Evolutionary conservation across 2,797 vertebrate genomes (phyloP).

Genomic region (Cyclopterus lumpus): DNA sequence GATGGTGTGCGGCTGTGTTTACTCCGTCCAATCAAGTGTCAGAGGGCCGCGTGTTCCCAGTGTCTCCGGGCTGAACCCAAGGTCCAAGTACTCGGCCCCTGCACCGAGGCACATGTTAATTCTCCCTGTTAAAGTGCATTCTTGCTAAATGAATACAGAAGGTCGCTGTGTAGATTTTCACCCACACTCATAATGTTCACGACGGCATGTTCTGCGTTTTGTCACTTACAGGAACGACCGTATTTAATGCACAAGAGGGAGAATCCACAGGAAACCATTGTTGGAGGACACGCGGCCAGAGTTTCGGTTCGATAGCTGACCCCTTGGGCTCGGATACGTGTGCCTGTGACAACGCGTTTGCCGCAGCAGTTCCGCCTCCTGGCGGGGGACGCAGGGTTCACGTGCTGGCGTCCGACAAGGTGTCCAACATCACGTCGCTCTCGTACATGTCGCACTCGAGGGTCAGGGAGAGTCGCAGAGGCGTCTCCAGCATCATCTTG

Average conservation of each 20-base stretch:
- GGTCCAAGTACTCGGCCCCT: slow-evolving; percentile 24
- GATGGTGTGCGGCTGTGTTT: slow-evolving; percentile 51
- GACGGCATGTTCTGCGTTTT: slow-evolving; percentile 32
- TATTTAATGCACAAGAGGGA: slow-evolving; percentile 54
- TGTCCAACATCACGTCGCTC: slow-evolving; percentile 98
- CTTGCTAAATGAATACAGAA: slow-evolving; percentile 41
- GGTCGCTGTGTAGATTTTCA: slow-evolving; percentile 40
- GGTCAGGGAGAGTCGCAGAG: slow-evolving; percentile 88
- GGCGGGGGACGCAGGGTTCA: slow-evolving; percentile 75
- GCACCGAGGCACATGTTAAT: slow-evolving; percentile 55
- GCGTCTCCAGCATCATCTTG: slow-evolving; percentile 88
- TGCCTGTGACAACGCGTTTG: slow-evolving; percentile 42
- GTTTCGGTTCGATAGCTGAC: slow-evolving; percentile 44
- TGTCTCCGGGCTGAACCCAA: slow-evolving; percentile 45
- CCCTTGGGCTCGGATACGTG: slow-evolving; percentile 45
- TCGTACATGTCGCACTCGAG: slow-evolving; percentile 99
- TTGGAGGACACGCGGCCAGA: slow-evolving; percentile 48
- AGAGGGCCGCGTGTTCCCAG: slow-evolving; percentile 48
- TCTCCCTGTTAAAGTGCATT: slow-evolving; percentile 68
- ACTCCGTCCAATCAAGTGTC: slow-evolving; percentile 54
- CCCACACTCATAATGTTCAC: slow-evolving; percentile 36
- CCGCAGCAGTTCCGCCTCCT: slow-evolving; percentile 50
- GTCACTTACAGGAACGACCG: slow-evolving; percentile 36
- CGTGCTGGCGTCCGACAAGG: slow-evolving; percentile 97
- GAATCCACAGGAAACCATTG: slow-evolving; percentile 57